These are phyloP conservation scores for Ramphastos sulfuratus DNA, from an alignment of 2,113 vertebrate species.

Conservation along the genomic window DNA sequence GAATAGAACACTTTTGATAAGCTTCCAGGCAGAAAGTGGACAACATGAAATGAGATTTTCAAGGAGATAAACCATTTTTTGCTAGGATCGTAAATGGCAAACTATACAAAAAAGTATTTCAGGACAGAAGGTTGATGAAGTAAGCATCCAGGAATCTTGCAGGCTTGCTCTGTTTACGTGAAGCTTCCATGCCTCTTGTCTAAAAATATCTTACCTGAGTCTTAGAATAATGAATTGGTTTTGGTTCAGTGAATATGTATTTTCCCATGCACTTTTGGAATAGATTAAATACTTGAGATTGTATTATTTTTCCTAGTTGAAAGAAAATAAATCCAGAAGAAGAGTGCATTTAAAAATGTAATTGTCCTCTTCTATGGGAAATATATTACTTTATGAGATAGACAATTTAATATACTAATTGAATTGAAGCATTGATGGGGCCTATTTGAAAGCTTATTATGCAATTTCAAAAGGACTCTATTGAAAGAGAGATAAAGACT, in stretches of 20 bases:
- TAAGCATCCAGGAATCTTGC: neutral
- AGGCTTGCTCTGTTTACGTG: neutral
- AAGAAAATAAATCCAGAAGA: neutral
- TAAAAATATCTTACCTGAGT: neutral
- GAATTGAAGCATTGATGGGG: neutral
- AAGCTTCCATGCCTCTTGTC: neutral
- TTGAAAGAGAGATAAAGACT: conserved; percentile 16
- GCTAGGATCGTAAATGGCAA: neutral
- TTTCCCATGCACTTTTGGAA: neutral
- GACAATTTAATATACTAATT: conserved; percentile 27
- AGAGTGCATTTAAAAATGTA: neutral
- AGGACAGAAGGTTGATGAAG: neutral
- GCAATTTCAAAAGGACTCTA: neutral
- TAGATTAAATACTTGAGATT: neutral
- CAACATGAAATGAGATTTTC: neutral
- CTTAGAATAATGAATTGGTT: neutral
- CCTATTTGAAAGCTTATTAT: conserved; percentile 6
- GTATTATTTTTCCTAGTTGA: neutral
- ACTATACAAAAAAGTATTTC: neutral
- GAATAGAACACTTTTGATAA: neutral
- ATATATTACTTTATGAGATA: conserved; percentile 7
- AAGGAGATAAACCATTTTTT: neutral
- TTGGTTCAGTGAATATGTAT: neutral
- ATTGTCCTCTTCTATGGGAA: conserved; percentile 6
- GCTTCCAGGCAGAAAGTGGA: neutral